Evolutionary conservation across 2,888 invertebrate species (phyloP), one percentile per base, ranked within the genome.

Genomic region (Harpalus rufipes): DNA sequence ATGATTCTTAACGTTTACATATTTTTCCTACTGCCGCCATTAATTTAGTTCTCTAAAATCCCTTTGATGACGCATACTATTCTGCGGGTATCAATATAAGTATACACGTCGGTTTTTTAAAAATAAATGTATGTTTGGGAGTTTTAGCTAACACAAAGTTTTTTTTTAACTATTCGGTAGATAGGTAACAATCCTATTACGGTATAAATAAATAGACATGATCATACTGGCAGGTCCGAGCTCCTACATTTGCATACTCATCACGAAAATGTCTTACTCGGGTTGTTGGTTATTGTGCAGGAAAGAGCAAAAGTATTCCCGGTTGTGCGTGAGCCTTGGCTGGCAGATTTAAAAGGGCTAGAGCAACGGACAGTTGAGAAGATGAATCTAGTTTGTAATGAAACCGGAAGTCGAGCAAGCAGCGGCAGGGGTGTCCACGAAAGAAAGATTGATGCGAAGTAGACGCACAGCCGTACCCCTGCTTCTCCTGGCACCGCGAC

Each of bases 371-470:
- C 86, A 87, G 87, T 86, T 86, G 86, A 86, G 88, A 89, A 89
- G 89, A 90, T 88, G 89, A 89, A 90, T 89, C 89, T 89, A 87
- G 87, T 87, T 87, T 88, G 89, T 89, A 89, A 90, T 90, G 89
- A 90, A 90, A 90, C 89, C 88, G 89, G 89, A 89, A 89, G 88
- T 88, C 74, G 61, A 74, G 76, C 76, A 21, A 44, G 76, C 76
- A 41, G 18, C 41, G 25, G 39, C 6, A 39, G 65, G 85, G 68
- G 83, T 61, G 83, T 80, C 59, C 76, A 78, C 25, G 88, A 86
- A 88, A 87, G 88, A 88, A 89, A 89, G 89, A 89, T 89, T 88
- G 89, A 89, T 88, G 89, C 87, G 88, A 87, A 87, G 85, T 80
- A 87, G 87, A 86, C 87, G 86, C 86, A 25, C 78, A 58, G 78